Evolutionary conservation across 2,888 invertebrate species (phyloP).

Genomic region (Ectropis crepuscularia): DNA sequence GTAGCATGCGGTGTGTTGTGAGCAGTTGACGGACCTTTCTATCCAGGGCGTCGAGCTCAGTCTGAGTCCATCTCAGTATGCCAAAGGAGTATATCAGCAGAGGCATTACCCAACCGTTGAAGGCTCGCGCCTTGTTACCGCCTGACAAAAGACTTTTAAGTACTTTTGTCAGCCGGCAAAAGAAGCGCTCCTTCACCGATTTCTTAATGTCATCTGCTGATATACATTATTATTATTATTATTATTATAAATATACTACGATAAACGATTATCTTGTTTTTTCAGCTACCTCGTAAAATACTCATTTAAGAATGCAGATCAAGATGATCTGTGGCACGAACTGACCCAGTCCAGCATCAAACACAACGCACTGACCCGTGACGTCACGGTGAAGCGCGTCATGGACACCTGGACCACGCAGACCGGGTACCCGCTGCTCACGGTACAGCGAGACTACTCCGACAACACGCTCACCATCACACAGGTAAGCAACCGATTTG

Average conservation of each 20-base stretch:
- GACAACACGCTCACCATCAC: constrained; percentile 80
- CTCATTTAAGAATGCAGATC: constrained; percentile 90
- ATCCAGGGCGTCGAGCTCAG: no score
- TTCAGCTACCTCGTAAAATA: constrained; percentile 86
- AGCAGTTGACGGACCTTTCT: no score
- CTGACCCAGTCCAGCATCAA: constrained; percentile 84
- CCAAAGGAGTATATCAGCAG: no score
- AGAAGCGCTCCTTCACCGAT: no score
- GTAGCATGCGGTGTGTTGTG: no score
- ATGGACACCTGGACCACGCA: constrained; percentile 96
- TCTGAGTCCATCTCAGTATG: no score
- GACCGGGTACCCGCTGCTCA: constrained; percentile 92
- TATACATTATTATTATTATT: no score
- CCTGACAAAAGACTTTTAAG: no score
- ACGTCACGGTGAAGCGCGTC: constrained; percentile 87
- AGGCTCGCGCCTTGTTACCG: no score
- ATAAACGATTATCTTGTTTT: neutral
- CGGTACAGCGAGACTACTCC: constrained; percentile 85
- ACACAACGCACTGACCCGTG: constrained; percentile 74
- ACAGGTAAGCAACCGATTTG: constrained; percentile 74
- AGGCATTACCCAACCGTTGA: no score
- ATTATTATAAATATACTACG: neutral
- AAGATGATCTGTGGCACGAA: constrained; percentile 93
- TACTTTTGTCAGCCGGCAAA: no score
- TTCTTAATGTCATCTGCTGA: no score